Base-by-base conservation (phyloP, 2,888 invertebrate species). In the Drosophila kanekoi region DNA sequence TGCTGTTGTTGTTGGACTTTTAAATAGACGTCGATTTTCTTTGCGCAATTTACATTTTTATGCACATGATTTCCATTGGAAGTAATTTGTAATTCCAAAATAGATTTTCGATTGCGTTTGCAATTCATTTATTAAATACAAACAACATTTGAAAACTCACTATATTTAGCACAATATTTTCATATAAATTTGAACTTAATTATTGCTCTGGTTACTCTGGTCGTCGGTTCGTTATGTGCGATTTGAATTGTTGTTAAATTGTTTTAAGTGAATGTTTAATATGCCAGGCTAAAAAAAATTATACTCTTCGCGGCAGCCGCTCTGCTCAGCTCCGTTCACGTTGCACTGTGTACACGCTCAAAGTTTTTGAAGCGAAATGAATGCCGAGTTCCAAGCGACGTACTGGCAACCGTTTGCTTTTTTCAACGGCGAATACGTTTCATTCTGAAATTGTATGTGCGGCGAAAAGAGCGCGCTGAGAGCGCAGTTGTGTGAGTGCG, bases 291-390 rank as follows among this genome's bases (percentile, higher is more conserved):
- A 77, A 58, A 79, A 77, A 80, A 72, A 72, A 65, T 60, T 14
- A 18, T 64, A 76, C 76, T 78, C 73, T 73, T 81, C 81, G 75
- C 75, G 75, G 75, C 75, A 75, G 75, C 78, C 75, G 75, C 74
- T 64, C 73, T 66, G 77, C 72, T 75, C 75, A 58, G 74, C 59
- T 68, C 81, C 81, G 78, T 81, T 82, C 82, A 79, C 82, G 79
- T 63, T 81, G 77, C 77, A 83, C 79, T 81, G 68, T 77, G 81
- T 73, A 77, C 71, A 71, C 81, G 72, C 81, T 77, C 81, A 82
- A 78, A 77, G 81, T 81, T 89, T 89, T 88, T 87, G 74, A 89
- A 89, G 89, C 87, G 89, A 90, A 90, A 88, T 90, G 90, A 89
- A 85, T 81, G 76, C 80, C 68, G 71, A 78, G 71, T 78, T 78